These are phyloP conservation scores for Drosophila cardini DNA, from an alignment of 1,140 invertebrate species.

Conservation along the genomic window DNA sequence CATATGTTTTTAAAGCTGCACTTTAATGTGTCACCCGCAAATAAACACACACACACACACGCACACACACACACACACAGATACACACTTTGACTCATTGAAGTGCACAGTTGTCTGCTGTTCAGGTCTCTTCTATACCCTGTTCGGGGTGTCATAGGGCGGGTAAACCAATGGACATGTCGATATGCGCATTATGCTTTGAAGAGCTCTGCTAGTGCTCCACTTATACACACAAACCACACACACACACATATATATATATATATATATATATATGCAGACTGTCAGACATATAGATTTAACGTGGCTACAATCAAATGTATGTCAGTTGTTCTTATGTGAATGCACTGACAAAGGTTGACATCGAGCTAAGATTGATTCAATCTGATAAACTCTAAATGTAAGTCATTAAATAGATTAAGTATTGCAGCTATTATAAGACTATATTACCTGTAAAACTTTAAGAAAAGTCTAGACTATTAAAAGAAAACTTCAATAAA, in stretches of 20 bases:
- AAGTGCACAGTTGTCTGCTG: slow-evolving; percentile 1
- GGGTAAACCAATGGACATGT: slow-evolving; percentile 29
- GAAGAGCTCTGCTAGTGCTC: slow-evolving; percentile 45
- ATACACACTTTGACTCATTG: slow-evolving; percentile 8
- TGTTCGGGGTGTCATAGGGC: slow-evolving; percentile 5
- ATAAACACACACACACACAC: slow-evolving; percentile 15
- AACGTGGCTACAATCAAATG: not conserved
- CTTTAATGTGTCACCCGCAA: slow-evolving; percentile 58
- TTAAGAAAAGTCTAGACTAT: too few relatives aligned
- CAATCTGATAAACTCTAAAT: not conserved
- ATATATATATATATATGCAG: slow-evolving; percentile 1
- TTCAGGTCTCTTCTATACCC: slow-evolving; percentile 9
- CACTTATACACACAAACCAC: slow-evolving; percentile 22
- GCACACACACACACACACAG: slow-evolving; percentile 17
- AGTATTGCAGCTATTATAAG: too few relatives aligned
- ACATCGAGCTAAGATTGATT: not conserved
- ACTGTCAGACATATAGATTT: not conserved
- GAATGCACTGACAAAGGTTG: slow-evolving; percentile 15
- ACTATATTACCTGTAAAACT: too few relatives aligned
- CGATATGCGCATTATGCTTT: slow-evolving; percentile 56
- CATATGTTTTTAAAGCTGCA: slow-evolving; percentile 37
- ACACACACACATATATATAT: not conserved
- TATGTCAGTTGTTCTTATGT: not conserved
- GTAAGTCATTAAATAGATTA: not conserved
- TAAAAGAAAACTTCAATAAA: too few relatives aligned